Evolutionary conservation across 2,888 invertebrate genomes (phyloP), one percentile per base, ranked within the genome.

Genomic region (Hemithea aestivaria): DNA sequence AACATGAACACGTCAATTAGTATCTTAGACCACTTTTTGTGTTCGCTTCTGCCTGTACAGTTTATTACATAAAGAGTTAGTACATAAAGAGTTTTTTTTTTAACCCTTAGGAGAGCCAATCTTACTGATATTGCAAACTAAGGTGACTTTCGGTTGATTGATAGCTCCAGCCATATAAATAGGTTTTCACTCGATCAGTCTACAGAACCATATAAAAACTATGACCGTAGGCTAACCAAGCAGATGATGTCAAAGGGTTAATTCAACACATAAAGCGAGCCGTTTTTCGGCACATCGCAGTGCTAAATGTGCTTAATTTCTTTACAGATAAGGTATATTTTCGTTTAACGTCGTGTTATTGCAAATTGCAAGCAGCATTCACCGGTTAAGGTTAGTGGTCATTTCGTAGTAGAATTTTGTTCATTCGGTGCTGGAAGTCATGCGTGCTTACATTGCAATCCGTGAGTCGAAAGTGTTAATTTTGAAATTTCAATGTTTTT

Each of bases 381-480:
- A 81, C 82, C 82, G 42, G 66, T 71, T 64, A 53, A 48, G 78
- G 79, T 83, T 82, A 81, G 77, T 81, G 73, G 65, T 55, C 25
- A 7, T 45, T 40, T 30, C 38, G 34, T 43, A 48, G 62, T 53
- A 56, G 48, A 58, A 47, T 53, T 53, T 50, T 55, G 66, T 34
- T 36, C 55, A 57, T 60, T 64, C 55, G 40, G 83, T 85, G 81
- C 83, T 71, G 66, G 51, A 65, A 72, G 71, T 74, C 85, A 87
- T 85, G 85, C 85, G 82, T 84, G 85, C 83, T 75, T 64, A 69
- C 66, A 70, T 76, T 80, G 78, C 85, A 79, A 66, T 77, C 69
- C 65, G 79, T 80, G 80, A 66, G 55, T 62, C 61, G 60, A 63
- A n/a, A 71, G 78, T 80, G 75, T 83, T 82, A 82, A 77, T 74